These are phyloP conservation scores for Oryzias dopingdopingensis DNA, from an alignment of 2,797 vertebrate genomes.

Conservation along the genomic window DNA sequence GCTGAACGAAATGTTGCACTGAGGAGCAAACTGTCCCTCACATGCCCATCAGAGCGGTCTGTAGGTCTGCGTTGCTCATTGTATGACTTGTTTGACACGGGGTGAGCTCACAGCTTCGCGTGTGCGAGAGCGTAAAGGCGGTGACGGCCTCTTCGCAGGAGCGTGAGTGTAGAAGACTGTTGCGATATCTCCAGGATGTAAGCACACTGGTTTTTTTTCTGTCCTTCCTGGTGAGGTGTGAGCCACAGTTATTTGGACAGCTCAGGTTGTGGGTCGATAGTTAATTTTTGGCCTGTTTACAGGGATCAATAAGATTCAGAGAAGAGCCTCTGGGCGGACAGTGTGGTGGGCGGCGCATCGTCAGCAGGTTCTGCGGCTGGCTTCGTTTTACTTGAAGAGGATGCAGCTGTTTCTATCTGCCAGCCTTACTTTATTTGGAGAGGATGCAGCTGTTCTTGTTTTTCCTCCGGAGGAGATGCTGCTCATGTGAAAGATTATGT, in stretches of 20 bases:
- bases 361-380: conserved; percentile 67
- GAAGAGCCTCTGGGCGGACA: conserved; percentile 47
- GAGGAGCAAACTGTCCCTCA: conserved; percentile 54
- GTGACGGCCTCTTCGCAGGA: background rate
- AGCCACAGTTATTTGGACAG: conserved; percentile 59
- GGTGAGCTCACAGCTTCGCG: background rate
- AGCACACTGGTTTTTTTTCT: background rate
- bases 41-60: conserved; percentile 27
- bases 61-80: conserved; percentile 11
- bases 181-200: conserved; percentile 26
- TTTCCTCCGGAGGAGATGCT: conserved; percentile 50
- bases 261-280: conserved; percentile 73
- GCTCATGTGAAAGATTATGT: conserved; percentile 9
- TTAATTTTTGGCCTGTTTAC: conserved; percentile 76
- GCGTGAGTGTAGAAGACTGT: conserved; percentile 1
- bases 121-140: conserved; percentile 1
- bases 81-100: conserved; percentile 12
- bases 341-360: conserved; percentile 45
- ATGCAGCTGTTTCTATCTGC: conserved; percentile 72
- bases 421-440: conserved; percentile 62
- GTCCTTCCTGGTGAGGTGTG: conserved; percentile 21
- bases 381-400: conserved; percentile 63
- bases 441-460: conserved; percentile 68
- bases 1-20: conserved; percentile 55
- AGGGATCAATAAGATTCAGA: conserved; percentile 71